These are phyloP conservation scores for Xestoiulus laeticollis DNA, from an alignment of 2,888 invertebrate genomes.

Conservation along the genomic window DNA sequence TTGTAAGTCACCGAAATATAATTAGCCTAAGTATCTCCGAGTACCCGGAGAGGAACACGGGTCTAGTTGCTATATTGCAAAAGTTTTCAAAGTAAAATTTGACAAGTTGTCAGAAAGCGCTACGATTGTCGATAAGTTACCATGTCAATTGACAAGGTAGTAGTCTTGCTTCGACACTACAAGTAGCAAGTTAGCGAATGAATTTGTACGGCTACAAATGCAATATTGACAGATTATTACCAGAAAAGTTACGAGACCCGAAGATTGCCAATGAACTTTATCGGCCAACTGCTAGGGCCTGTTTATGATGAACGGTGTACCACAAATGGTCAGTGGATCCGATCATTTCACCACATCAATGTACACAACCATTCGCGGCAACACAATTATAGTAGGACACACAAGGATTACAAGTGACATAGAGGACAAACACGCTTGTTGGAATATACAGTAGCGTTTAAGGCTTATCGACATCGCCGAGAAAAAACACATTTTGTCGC, in stretches of 20 bases:
- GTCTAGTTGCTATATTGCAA: too few species aligned
- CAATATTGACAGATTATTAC: background rate
- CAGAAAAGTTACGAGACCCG: background rate
- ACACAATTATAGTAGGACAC: background rate
- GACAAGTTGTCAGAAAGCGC: too few species aligned
- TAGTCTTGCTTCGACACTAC: background rate
- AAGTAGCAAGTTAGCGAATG: background rate
- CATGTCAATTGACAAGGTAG: background rate
- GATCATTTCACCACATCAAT: background rate
- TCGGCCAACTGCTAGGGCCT: background rate
- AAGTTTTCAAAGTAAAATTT: too few species aligned
- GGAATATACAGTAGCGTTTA: background rate
- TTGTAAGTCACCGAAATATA: too few species aligned
- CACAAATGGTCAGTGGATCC: background rate
- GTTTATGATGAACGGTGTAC: background rate
- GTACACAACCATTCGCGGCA: constrained; percentile 2
- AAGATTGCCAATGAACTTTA: background rate
- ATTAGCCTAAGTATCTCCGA: too few species aligned
- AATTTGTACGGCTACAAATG: too few species aligned
- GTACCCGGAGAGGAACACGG: too few species aligned
- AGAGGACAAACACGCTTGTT: background rate
- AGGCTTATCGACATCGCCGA: too few species aligned
- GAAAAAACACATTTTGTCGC: too few species aligned
- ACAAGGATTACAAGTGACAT: constrained; percentile 8
- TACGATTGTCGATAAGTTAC: too few species aligned